Conservation (phyloP, 2,113 vertebrate species). For the Catharus fuscescens region DNA sequence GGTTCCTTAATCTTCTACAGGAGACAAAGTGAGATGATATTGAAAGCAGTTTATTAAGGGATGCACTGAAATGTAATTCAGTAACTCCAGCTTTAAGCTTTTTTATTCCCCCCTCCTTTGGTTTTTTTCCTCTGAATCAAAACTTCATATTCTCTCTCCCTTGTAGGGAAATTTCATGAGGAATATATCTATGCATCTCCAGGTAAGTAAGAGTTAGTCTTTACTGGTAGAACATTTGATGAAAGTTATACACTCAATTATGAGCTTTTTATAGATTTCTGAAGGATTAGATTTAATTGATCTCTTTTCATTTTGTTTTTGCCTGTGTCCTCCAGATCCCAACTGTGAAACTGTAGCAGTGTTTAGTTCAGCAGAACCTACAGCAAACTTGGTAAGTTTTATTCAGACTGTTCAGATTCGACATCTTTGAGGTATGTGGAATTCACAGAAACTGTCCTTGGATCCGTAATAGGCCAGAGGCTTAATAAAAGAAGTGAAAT, state of each 20-base stretch:
- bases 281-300: background rate
- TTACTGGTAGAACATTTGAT: background rate
- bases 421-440: background rate
- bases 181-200: conserved; percentile 82
- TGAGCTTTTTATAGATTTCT: background rate
- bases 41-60: background rate
- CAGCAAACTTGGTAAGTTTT: conserved; percentile 83
- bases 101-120: fast-evolving
- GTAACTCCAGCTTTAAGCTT: background rate
- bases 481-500: background rate
- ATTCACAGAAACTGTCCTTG: background rate
- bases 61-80: background rate
- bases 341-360: conserved; percentile 80
- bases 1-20: background rate
- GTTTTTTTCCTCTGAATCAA: fast-evolving
- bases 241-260: background rate
- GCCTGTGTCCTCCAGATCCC: conserved; percentile 75
- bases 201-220: conserved; percentile 75
- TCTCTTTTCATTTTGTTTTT: background rate
- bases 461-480: background rate
- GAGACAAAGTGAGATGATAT: background rate
- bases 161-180: conserved; percentile 83
- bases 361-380: conserved; percentile 80
- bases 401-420: background rate
- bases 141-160: background rate